phyloP scores from a whole-genome alignment of 2,797 vertebrate species.

The Centroberyx gerrardi region DNA sequence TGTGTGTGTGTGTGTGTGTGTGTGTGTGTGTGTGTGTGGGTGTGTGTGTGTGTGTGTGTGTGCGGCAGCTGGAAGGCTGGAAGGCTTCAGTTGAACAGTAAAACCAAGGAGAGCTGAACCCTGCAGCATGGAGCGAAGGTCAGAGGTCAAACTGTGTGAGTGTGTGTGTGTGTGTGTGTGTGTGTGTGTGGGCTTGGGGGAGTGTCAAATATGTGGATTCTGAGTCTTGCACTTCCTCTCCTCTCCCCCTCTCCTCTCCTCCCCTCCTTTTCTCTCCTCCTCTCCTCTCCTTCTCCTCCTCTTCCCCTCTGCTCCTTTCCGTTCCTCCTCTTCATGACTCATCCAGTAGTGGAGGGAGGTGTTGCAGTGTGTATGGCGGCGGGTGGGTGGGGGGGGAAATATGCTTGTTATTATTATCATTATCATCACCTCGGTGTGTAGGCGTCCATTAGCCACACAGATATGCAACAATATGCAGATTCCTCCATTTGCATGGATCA shows the following conservation, averaged over 20 bases:
- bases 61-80: too few relatives aligned
- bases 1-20: too few relatives aligned
- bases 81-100: background rate
- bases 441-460: conserved; percentile 82
- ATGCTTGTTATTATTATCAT: conserved; percentile 42
- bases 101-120: background rate
- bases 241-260: background rate
- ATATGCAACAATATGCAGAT: conserved; percentile 84
- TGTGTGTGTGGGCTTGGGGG: too few relatives aligned
- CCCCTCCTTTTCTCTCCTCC: too few relatives aligned
- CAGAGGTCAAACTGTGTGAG: too few relatives aligned
- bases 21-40: too few relatives aligned
- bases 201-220: too few relatives aligned
- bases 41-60: too few relatives aligned
- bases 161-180: too few relatives aligned
- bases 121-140: too few relatives aligned
- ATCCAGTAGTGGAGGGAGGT: background rate
- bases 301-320: background rate
- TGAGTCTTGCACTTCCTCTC: background rate
- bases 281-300: background rate
- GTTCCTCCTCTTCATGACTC: background rate
- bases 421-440: conserved; percentile 76
- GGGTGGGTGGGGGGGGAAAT: background rate
- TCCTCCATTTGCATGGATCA: conserved; percentile 86
- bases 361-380: background rate